Evolutionary conservation across 2,888 invertebrate species (phyloP).

Genomic region (Ametastegia equiseti): DNA sequence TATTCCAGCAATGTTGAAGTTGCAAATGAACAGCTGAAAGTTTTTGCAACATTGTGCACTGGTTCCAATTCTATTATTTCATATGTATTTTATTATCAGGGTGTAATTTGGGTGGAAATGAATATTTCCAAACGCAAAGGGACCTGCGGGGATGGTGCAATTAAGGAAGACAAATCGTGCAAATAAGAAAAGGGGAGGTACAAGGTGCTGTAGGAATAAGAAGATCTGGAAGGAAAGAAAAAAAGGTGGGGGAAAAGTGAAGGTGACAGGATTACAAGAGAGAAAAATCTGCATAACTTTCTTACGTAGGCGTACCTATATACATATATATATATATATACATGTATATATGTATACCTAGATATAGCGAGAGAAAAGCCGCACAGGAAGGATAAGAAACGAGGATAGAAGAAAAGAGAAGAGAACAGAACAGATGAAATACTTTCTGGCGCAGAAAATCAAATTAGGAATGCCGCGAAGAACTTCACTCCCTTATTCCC

Average conservation of each 20-base stretch:
- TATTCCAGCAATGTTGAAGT: no score
- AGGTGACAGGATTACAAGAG: slow-evolving; percentile 44
- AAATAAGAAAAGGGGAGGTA: slow-evolving; percentile 20
- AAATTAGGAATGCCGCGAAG: slow-evolving; percentile 55
- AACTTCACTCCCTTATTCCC: not conserved
- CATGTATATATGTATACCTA: not conserved
- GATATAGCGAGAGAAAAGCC: not conserved
- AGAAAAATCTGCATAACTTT: slow-evolving; percentile 45
- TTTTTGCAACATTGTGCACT: no score
- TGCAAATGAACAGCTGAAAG: no score
- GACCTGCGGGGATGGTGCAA: not conserved
- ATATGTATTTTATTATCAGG: not conserved
- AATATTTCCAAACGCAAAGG: slow-evolving; percentile 17
- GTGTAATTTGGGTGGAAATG: not conserved
- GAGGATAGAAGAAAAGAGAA: slow-evolving; percentile 3
- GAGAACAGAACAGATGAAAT: slow-evolving; percentile 50
- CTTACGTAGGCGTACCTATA: not conserved
- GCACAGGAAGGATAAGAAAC: no score
- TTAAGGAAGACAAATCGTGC: slow-evolving; percentile 45
- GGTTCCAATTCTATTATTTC: no score
- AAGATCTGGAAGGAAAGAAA: not conserved
- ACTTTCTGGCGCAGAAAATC: slow-evolving; percentile 60
- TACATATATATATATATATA: not conserved
- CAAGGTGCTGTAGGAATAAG: not conserved
- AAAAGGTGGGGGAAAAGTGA: not conserved